Evolutionary conservation across 2,888 invertebrate genomes (phyloP), one percentile per base, ranked within the genome.

Genomic region (Drosophila koepferae): DNA sequence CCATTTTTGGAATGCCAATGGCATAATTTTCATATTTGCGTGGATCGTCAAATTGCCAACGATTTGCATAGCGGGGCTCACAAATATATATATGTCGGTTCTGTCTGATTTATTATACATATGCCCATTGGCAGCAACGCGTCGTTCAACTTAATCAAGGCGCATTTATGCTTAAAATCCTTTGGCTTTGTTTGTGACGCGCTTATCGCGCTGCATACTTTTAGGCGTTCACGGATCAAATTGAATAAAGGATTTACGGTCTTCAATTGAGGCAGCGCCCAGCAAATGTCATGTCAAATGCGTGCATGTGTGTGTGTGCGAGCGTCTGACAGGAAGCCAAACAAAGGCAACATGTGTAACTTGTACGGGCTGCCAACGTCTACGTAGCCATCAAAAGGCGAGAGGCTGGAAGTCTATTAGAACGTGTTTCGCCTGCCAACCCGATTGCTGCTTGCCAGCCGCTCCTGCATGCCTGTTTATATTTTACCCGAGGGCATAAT

Each of bases 401-500:
- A 86, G 77, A 90, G 80, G 72, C 89, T 81, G 87, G 79, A 90
- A 89, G 88, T 89, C 88, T 89, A 89, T 90, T 90, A 89, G 89
- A 91, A 89, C 85, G 85, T 86, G 85, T 86, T 77, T 86, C 65
- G 90, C 85, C 83, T 86, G 89, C 82, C 86, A 85, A 89, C 80
- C 89, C 85, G 55, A 75, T 71, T 67, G 62, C 59, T 51, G 55
- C 63, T 53, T 76, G 61, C 51, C 81, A 64, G 69, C 51, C 46
- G 16, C 60, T 48, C 60, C 63, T 60, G 54, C 70, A 62, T 75
- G 71, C 63, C 65, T 68, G 70, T 75, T 81, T 89, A 90, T 91
- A 91, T 91, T 91, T 92, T 77, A 84, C 92, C 91, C 91, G 77
- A 68, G 91, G 91, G 92, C 84, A 90, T 90, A 91, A 92, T 92